A percentile compares a stretch with the other conserved stretches of the same genome.
These are phyloP conservation scores for Acanthococcus lagerstroemiae DNA, from an alignment of 2,888 invertebrate genomes.

Conservation along the genomic window DNA sequence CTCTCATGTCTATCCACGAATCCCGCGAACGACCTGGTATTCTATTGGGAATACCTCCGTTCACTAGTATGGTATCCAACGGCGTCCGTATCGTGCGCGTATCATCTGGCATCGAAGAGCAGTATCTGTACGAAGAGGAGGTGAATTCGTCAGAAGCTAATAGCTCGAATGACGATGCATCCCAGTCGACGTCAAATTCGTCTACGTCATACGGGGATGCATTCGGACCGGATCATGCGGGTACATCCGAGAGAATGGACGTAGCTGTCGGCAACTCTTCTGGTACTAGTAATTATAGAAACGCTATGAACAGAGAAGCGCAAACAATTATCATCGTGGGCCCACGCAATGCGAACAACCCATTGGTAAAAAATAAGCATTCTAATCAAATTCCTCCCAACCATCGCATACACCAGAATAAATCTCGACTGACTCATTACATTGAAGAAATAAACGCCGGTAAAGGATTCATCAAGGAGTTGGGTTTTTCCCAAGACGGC, in stretches of 20 bases:
- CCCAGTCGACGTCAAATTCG: background rate
- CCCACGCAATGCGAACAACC: conserved; percentile 1
- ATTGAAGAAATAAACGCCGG: conserved; percentile 79
- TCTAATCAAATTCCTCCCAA: conserved; percentile 30
- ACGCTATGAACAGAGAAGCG: background rate
- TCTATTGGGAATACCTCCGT: conserved; percentile 1
- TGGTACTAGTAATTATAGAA: background rate
- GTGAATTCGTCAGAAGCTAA: conserved; percentile 19
- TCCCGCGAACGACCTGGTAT: conserved; percentile 13
- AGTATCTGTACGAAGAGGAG: conserved; percentile 20
- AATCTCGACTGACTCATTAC: conserved; percentile 69
- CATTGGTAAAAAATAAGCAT: background rate
- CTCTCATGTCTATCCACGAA: conserved; percentile 44
- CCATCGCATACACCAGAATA: conserved; percentile 48
- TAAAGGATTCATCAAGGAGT: conserved; percentile 75
- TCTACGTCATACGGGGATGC: background rate
- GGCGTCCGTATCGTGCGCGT: conserved; percentile 37
- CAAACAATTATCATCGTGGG: background rate
- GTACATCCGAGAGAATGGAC: background rate
- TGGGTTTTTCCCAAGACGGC: conserved; percentile 83
- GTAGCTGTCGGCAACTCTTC: background rate
- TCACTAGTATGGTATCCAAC: background rate
- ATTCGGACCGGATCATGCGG: background rate
- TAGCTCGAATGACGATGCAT: background rate
- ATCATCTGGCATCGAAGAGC: conserved; percentile 36